Evolutionary conservation across 2,888 invertebrate species (phyloP).

Genomic region (Anorthoa munda): DNA sequence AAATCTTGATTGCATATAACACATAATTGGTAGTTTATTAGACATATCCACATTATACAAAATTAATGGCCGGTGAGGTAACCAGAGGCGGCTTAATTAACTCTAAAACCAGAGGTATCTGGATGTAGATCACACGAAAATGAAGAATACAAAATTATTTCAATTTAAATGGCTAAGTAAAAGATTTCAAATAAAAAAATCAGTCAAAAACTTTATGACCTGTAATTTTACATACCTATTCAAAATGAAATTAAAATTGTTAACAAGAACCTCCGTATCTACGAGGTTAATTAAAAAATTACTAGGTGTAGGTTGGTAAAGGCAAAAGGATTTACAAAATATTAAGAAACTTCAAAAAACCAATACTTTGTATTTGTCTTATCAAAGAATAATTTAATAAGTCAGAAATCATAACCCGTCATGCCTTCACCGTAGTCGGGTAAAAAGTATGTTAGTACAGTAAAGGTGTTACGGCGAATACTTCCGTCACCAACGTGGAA

Average conservation of each 20-base stretch:
- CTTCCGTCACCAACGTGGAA: conserved; percentile 60
- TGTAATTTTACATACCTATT: background rate
- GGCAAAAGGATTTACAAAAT: background rate
- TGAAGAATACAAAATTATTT: background rate
- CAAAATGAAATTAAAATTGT: background rate
- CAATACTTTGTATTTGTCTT: background rate
- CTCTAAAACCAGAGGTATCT: too few species aligned
- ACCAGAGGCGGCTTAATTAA: too few species aligned
- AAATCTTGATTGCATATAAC: conserved; percentile 1
- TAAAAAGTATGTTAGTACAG: background rate
- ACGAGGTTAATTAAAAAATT: background rate
- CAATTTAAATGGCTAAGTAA: background rate
- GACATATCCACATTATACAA: background rate
- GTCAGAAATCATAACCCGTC: too few species aligned
- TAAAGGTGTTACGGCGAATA: conserved; percentile 20
- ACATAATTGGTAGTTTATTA: background rate
- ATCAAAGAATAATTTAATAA: background rate
- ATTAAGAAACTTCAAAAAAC: background rate
- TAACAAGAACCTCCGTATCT: background rate
- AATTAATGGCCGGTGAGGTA: too few species aligned
- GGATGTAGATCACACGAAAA: too few species aligned
- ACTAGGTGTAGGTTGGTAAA: too few species aligned
- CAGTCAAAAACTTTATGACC: background rate
- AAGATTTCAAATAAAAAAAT: background rate
- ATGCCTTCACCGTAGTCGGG: too few species aligned